Evolutionary conservation across 2,888 invertebrate species (phyloP).

Genomic region (Trissolcus brochymenae): DNA sequence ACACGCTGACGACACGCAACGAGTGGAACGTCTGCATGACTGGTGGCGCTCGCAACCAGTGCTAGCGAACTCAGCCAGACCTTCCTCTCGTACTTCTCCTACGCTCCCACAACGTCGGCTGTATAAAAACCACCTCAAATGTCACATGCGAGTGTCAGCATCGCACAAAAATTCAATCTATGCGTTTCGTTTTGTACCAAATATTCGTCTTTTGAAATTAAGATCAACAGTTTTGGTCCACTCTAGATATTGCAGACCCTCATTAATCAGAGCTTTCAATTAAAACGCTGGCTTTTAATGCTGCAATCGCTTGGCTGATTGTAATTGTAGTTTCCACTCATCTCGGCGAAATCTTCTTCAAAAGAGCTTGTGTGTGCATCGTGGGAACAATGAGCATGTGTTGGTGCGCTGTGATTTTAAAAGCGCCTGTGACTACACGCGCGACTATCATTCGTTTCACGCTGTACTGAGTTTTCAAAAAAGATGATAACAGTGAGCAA

Average conservation of each 20-base stretch:
- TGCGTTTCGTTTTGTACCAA: too few species aligned
- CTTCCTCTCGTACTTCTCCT: neutral
- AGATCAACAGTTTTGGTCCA: neutral
- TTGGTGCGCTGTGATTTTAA: too few species aligned
- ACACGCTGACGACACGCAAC: slow-evolving; percentile 55
- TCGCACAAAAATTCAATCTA: neutral
- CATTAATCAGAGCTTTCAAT: neutral
- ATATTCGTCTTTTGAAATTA: too few species aligned
- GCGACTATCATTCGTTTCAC: too few species aligned
- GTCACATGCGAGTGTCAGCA: slow-evolving; percentile 18
- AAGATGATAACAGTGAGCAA: too few species aligned
- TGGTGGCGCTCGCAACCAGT: slow-evolving; percentile 18
- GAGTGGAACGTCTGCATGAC: slow-evolving; percentile 36
- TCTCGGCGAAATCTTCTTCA: too few species aligned
- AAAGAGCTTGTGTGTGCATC: too few species aligned
- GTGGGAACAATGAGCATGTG: too few species aligned
- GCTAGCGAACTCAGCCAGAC: neutral
- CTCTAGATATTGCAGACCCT: neutral
- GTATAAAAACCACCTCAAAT: slow-evolving; percentile 27
- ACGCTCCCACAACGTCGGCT: neutral
- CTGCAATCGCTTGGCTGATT: neutral
- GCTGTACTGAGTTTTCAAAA: too few species aligned
- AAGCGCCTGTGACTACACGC: too few species aligned
- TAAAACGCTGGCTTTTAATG: slow-evolving; percentile 1
- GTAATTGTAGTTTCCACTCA: neutral